Percentiles rank a stretch among this genome's conserved stretches.
Conservation (phyloP, 2,888 invertebrate genomes). For the Trypoxylon attenuatum region DNA sequence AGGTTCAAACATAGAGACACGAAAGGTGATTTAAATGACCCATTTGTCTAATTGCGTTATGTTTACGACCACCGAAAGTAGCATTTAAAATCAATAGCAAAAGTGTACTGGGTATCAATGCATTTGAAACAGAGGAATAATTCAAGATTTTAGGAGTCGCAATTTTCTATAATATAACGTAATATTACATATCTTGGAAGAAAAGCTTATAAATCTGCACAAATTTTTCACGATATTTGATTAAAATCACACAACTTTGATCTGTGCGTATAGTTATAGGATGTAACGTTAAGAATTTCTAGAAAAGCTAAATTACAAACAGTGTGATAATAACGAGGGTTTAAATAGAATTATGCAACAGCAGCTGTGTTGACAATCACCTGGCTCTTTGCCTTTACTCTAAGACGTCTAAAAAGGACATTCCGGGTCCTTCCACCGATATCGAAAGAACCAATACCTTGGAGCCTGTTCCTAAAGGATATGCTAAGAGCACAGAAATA, state of each 20-base stretch:
- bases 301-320: neutral
- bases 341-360: constrained; percentile 41
- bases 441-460: constrained; percentile 35
- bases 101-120: too few relatives aligned
- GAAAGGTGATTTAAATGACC: constrained; percentile 57
- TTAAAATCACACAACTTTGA: too few relatives aligned
- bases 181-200: too few relatives aligned
- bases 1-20: constrained; percentile 27
- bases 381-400: constrained; percentile 41
- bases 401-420: constrained; percentile 37
- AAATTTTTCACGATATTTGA: neutral
- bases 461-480: constrained; percentile 26
- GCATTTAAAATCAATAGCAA: constrained; percentile 17
- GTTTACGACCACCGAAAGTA: constrained; percentile 54
- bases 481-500: constrained; percentile 35
- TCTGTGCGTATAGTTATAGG: too few relatives aligned
- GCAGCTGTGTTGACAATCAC: constrained; percentile 63
- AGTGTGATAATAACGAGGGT: constrained; percentile 56
- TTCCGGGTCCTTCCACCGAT: constrained; percentile 34
- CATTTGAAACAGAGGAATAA: too few relatives aligned
- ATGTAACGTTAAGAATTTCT: constrained; percentile 25
- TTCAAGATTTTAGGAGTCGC: too few relatives aligned
- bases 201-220: too few relatives aligned
- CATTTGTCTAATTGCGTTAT: constrained; percentile 64
- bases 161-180: too few relatives aligned